Evolutionary conservation across 2,888 invertebrate genomes (phyloP), one percentile per base, ranked within the genome.

Genomic region (Automeris io): DNA sequence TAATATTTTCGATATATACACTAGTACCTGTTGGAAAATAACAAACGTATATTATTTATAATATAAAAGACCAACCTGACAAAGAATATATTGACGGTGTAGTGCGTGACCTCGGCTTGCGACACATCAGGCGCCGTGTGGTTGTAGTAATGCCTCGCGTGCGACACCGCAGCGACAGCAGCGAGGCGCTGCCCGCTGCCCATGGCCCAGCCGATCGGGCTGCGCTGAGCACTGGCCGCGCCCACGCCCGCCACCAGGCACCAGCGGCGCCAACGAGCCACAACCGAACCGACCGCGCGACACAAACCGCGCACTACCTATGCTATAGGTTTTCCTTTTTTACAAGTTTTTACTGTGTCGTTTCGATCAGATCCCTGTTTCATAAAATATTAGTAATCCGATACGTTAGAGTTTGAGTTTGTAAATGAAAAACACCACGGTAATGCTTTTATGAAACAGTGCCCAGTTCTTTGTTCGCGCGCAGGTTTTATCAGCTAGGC

Each of bases 61-160:
- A 7, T 7, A 22, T 13, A 34, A 31, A n/a, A n/a, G 16, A 86
- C 91, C 88, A 74, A 94, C 94, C 94, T 93, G 78, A 93, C 92
- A 54, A 94, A 90, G 56, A 94, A 88, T 51, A 94, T 88, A 77
- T 94, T 94, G 62, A 83, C 63, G 40, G 70, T 74, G 49, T 71
- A 80, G 40, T 74, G 65, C 34, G 86, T 68, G 24, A 77, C 53
- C 32, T 77, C 73, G 1, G 72, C 59, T 39, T 76, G 72, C 41
- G 58, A 45, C 49, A 76, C 64, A 57, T 86, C 58, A 54, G 81
- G 71, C 60, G 86, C 70, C 52, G 79, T 79, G 67, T 83, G 65
- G 70, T 89, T 86, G 67, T 78, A 74, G 54, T 71, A 72, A 54
- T 85, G 81, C 43, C 65, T 66, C 33, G 72, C 72, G 46, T 88